Conservation (phyloP, 2,888 invertebrate species). For the Hypomecis atomaria region DNA sequence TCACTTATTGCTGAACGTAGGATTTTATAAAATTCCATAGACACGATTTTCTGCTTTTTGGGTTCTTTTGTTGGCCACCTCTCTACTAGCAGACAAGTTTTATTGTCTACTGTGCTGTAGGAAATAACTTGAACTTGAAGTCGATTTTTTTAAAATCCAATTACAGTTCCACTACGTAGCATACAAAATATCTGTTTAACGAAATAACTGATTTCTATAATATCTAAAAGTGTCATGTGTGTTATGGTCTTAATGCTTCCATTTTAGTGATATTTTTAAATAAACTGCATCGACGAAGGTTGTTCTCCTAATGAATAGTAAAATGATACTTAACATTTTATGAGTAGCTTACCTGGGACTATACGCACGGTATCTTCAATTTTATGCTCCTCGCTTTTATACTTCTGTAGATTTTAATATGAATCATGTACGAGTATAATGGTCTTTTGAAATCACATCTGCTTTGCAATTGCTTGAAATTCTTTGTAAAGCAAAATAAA, state of each 20-base stretch:
- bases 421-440: neutral
- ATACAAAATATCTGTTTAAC: too few relatives aligned
- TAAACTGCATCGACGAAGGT: slow-evolving; percentile 22
- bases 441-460: slow-evolving; percentile 8
- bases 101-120: too few relatives aligned
- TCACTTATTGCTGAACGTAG: too few relatives aligned
- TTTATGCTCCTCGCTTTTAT: slow-evolving; percentile 1
- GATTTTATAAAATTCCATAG: too few relatives aligned
- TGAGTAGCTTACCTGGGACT: slow-evolving; percentile 8
- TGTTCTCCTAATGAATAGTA: slow-evolving; percentile 18
- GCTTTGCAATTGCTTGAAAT: neutral
- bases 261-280: slow-evolving; percentile 31
- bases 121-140: too few relatives aligned
- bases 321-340: slow-evolving; percentile 22
- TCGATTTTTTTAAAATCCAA: too few relatives aligned
- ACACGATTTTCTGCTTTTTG: too few relatives aligned
- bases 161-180: too few relatives aligned
- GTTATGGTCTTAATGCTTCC: slow-evolving; percentile 10
- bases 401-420: neutral
- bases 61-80: too few relatives aligned
- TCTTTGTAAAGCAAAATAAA: slow-evolving; percentile 14
- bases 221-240: neutral
- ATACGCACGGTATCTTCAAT: neutral
- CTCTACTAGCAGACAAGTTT: too few relatives aligned
- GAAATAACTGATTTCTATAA: too few relatives aligned